Evolutionary conservation across 2,113 vertebrate species (phyloP).

Genomic region (Epinephelus moara): DNA sequence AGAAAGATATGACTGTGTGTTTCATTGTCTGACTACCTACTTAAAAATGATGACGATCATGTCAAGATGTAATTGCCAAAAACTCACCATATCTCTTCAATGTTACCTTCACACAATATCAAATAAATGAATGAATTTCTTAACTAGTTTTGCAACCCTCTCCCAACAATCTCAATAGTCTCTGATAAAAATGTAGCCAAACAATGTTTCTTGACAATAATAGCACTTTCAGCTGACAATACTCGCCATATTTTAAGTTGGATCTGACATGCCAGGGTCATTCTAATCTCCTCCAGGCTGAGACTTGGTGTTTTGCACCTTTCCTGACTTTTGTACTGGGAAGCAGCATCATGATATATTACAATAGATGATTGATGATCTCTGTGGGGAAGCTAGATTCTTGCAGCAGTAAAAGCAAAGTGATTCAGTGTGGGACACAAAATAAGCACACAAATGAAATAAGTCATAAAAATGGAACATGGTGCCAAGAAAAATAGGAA

Average conservation of each 20-base stretch:
- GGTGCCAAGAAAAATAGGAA: not conserved
- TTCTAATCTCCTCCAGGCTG: constrained; percentile 6
- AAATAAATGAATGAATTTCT: not conserved
- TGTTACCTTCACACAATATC: not conserved
- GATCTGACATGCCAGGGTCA: constrained; percentile 7
- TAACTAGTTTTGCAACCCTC: too few relatives aligned
- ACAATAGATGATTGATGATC: constrained; percentile 23
- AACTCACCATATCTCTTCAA: not conserved
- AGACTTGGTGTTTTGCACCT: not conserved
- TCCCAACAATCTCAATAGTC: too few relatives aligned
- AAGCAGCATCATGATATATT: not conserved
- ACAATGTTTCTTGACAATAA: not conserved
- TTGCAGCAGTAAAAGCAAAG: not conserved
- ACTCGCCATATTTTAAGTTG: not conserved
- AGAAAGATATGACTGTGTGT: too few relatives aligned
- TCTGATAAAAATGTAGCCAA: not conserved
- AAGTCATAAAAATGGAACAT: not conserved
- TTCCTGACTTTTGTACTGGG: constrained; percentile 11
- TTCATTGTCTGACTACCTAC: too few relatives aligned
- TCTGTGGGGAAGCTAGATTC: constrained; percentile 6
- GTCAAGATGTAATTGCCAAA: too few relatives aligned
- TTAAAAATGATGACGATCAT: too few relatives aligned
- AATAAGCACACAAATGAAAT: constrained; percentile 3
- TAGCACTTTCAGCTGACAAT: not conserved
- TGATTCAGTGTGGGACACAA: not conserved